Evolutionary conservation across 2,888 invertebrate genomes (phyloP).

Genomic region (Eilema depressum): DNA sequence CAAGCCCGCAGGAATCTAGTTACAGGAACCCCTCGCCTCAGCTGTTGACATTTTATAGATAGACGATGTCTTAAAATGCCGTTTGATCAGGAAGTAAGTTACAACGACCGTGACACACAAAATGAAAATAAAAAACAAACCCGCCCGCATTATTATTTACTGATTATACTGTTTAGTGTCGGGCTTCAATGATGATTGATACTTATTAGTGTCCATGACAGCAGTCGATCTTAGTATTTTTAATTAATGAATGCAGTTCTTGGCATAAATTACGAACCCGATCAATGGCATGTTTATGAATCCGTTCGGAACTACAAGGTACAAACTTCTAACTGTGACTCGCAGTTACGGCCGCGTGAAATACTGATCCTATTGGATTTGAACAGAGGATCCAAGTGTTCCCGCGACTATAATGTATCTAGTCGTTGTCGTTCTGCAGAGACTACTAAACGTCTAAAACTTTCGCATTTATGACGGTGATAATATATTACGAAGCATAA

Average conservation of each 20-base stretch:
- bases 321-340: background rate
- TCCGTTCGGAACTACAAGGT: background rate
- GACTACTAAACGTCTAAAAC: too few relatives aligned
- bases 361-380: background rate
- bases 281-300: background rate
- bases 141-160: constrained; percentile 5
- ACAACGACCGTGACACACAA: constrained; percentile 35
- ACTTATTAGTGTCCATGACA: constrained; percentile 7
- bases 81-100: constrained; percentile 31
- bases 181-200: constrained; percentile 10
- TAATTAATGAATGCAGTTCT: constrained; percentile 12
- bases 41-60: background rate
- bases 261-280: constrained; percentile 3
- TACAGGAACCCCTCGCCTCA: too few relatives aligned
- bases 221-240: constrained; percentile 5
- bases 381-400: too few relatives aligned
- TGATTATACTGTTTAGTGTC: constrained; percentile 9
- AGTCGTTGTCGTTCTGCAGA: too few relatives aligned
- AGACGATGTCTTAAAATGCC: background rate
- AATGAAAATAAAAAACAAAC: constrained; percentile 14
- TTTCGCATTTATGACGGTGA: too few relatives aligned
- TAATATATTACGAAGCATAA: too few relatives aligned
- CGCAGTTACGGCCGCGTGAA: background rate
- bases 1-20: too few relatives aligned
- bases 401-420: background rate